Base-by-base conservation (phyloP, 2,888 invertebrate genomes). In the Lottia scabra region DNA sequence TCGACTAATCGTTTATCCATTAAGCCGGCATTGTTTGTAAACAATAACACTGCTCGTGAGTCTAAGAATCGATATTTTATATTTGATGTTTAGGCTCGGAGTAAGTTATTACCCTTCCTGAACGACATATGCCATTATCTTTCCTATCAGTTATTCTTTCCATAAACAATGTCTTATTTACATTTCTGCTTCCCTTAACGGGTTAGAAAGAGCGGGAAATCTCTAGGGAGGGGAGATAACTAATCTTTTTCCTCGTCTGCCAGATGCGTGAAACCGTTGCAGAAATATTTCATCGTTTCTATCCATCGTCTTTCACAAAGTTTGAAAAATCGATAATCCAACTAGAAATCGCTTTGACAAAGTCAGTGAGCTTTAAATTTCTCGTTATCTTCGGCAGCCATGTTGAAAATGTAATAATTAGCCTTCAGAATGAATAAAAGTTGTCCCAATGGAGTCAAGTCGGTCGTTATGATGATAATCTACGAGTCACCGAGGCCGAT, bases 371-470 rank as follows among this genome's bases (percentile, higher is more conserved):
- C 56, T 56, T 23, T 56, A 56, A 56, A 56, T 23, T 56, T 56
- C 56, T 56, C 56, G 56, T 56, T 56, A 56, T 56, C 19, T 23
- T 23, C 23, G 23, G 19, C 56, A 56, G 56, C 23, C 56, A 56
- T 23, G 56, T 56, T 56, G 56, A 56, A 56, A 56, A 56, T 56
- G 23, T 23, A 56, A 23, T 56, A 56, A 56, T 56, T 56, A 56
- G 56, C 56, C 56, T 23, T 56, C 56, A 23, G 56, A 56, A 56
- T 56, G 56, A 23, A 56, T 56, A 56, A 56, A 23, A 23, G 19
- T 56, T 56, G 19, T 23, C 56, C 56, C 56, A 10, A 56, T 56
- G 56, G 56, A 56, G 13, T 23, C 56, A 56, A 56, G 56, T 56
- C 56, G 23, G 23, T 56, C 56, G 56, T 56, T 23, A 56, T 56